Conservation (phyloP, 2,888 invertebrate species). For the Peribatodes rhomboidaria region DNA sequence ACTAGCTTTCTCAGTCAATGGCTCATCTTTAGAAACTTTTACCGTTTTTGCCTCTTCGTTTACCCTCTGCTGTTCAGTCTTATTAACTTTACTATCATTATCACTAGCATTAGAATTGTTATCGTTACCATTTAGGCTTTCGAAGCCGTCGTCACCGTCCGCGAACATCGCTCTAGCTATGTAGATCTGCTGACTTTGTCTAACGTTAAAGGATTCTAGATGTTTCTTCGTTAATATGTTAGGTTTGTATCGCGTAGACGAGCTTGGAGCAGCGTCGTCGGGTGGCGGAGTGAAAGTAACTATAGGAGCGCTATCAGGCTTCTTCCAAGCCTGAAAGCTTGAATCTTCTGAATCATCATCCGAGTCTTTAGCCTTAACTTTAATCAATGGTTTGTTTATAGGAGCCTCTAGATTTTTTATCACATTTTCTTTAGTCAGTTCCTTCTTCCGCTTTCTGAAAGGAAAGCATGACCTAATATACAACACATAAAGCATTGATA, state of each 20-base stretch:
- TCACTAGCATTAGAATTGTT: slow-evolving; percentile 91
- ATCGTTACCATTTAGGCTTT: slow-evolving; percentile 94
- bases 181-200: slow-evolving; percentile 64
- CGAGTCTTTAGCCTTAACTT: slow-evolving; percentile 79
- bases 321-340: slow-evolving; percentile 82
- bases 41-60: slow-evolving; percentile 53
- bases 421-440: slow-evolving; percentile 69
- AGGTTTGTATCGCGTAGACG: slow-evolving; percentile 69
- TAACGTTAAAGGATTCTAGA: slow-evolving; percentile 77
- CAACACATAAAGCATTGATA: background rate
- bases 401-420: slow-evolving; percentile 66
- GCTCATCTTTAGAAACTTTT: slow-evolving; percentile 46
- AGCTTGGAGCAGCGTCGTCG: slow-evolving; percentile 67
- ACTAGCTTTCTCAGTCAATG: slow-evolving; percentile 29
- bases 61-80: slow-evolving; percentile 46
- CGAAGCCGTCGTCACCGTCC: slow-evolving; percentile 93
- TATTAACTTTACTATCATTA: slow-evolving; percentile 61
- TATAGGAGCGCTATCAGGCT: slow-evolving; percentile 75
- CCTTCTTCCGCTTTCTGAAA: slow-evolving; percentile 80
- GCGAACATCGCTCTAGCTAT: slow-evolving; percentile 67
- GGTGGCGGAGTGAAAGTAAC: slow-evolving; percentile 81
- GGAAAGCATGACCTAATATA: background rate
- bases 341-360: too few relatives aligned
- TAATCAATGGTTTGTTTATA: slow-evolving; percentile 66
- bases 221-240: slow-evolving; percentile 79